phyloP scores from a whole-genome alignment of 2,797 vertebrate species.

The Natrix natrix region DNA sequence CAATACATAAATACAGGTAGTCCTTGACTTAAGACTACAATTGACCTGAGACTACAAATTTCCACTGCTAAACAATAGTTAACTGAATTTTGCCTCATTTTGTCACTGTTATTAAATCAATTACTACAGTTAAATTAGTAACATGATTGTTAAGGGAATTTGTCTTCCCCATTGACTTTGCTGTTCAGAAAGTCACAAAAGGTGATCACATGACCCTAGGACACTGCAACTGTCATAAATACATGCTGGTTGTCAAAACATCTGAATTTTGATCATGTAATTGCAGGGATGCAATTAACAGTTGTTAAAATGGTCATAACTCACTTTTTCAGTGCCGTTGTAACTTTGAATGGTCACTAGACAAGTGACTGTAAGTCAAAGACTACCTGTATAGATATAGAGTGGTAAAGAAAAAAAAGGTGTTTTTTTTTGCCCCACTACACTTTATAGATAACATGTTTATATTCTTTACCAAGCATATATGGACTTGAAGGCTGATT shows the following conservation, averaged over 20 bases:
- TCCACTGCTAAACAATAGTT: background rate
- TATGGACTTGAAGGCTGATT: background rate
- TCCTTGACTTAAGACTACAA: background rate
- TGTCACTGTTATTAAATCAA: background rate
- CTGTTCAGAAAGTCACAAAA: background rate
- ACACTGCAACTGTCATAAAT: background rate
- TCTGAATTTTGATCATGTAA: background rate
- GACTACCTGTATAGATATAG: background rate
- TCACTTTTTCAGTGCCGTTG: background rate
- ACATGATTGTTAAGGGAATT: background rate
- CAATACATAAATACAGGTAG: background rate
- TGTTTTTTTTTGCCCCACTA: background rate
- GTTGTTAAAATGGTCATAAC: background rate
- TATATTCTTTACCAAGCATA: background rate
- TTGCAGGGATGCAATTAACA: background rate
- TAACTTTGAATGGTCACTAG: background rate
- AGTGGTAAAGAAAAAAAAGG: background rate
- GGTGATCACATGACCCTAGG: background rate
- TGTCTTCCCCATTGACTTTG: background rate
- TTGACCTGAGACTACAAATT: background rate
- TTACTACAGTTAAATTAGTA: background rate
- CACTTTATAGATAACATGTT: background rate
- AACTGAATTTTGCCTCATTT: background rate
- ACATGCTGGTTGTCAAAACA: background rate
- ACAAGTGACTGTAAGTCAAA: background rate